These are phyloP conservation scores for Aelia acuminata DNA, from an alignment of 2,888 invertebrate genomes.

Conservation along the genomic window DNA sequence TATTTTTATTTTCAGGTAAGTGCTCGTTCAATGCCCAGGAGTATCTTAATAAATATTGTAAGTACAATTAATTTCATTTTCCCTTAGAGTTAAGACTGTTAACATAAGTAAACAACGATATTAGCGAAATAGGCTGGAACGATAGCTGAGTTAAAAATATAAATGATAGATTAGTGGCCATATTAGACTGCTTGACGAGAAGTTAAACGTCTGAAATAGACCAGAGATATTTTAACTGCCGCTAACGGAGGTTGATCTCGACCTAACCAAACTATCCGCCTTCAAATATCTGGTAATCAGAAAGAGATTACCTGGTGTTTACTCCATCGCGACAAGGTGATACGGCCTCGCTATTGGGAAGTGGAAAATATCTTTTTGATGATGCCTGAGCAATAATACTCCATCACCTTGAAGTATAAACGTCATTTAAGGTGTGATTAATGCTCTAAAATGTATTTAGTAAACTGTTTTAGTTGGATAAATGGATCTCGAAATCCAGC, in stretches of 20 bases:
- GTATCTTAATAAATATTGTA: slow-evolving; percentile 31
- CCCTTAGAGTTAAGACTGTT: not conserved
- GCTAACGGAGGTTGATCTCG: not conserved
- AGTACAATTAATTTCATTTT: not conserved
- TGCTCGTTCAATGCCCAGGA: slow-evolving; percentile 27
- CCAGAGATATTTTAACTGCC: not conserved
- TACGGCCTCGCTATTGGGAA: not conserved
- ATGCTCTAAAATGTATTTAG: not conserved
- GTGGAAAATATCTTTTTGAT: not conserved
- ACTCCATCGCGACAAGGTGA: not conserved
- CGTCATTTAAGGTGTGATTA: not conserved
- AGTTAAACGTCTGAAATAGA: not conserved
- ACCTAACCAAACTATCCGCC: not conserved
- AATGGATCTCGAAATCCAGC: no score
- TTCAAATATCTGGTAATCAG: not conserved
- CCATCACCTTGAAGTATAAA: not conserved
- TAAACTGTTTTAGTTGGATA: not conserved
- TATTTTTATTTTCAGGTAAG: not conserved
- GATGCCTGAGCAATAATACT: not conserved
- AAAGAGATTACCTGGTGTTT: not conserved
- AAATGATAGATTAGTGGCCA: not conserved
- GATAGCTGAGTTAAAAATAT: not conserved
- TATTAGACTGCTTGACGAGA: not conserved
- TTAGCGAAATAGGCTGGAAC: not conserved
- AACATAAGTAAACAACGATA: not conserved